Conservation (phyloP, 2,888 invertebrate species). For the Ophioninae sp. region DNA sequence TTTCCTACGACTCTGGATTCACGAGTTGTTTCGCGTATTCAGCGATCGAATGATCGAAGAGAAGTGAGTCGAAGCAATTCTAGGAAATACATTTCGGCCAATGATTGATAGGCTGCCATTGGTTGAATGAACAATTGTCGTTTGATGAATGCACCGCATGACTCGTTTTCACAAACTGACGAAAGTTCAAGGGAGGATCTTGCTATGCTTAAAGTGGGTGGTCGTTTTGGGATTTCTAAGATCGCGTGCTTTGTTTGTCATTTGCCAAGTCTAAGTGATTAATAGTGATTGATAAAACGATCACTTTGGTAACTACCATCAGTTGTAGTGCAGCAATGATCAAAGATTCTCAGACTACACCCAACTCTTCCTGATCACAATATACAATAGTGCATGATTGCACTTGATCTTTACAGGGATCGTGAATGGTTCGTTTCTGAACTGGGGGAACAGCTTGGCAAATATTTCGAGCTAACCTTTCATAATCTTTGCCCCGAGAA, state of each 20-base stretch:
- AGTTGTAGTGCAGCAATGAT: too few relatives aligned
- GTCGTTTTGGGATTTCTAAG: too few relatives aligned
- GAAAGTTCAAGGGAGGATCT: too few relatives aligned
- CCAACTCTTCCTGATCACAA: background rate
- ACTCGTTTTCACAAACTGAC: too few relatives aligned
- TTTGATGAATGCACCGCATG: too few relatives aligned
- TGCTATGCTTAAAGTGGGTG: too few relatives aligned
- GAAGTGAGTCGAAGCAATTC: conserved; percentile 81
- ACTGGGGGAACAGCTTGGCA: conserved; percentile 89
- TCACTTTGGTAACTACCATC: too few relatives aligned
- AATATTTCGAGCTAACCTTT: conserved; percentile 90
- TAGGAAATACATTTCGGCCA: background rate
- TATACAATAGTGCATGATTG: background rate
- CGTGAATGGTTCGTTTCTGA: conserved; percentile 89
- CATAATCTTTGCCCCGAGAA: conserved; percentile 89
- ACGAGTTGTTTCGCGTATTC: conserved; percentile 93
- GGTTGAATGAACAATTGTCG: background rate
- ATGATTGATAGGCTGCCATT: background rate
- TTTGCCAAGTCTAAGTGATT: too few relatives aligned
- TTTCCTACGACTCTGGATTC: conserved; percentile 92
- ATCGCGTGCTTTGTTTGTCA: too few relatives aligned
- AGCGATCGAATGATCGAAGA: conserved; percentile 91
- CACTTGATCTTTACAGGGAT: conserved; percentile 83
- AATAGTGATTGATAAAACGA: too few relatives aligned
- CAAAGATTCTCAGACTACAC: too few relatives aligned